Conservation (phyloP, 2,888 invertebrate genomes). For the Rhagophthalmus giganteus region DNA sequence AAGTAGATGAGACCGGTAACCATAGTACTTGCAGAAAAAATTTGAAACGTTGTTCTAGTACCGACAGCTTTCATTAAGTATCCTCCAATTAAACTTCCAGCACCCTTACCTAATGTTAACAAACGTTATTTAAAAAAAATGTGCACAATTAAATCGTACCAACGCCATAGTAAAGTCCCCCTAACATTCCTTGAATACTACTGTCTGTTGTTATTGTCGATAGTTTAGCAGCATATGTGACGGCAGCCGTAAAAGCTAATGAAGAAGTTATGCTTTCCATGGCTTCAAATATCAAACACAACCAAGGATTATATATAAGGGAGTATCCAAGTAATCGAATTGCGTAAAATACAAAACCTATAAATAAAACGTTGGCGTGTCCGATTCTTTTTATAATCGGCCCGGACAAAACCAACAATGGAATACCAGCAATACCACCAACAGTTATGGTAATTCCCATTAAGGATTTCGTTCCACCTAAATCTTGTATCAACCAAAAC, state of each 20-base stretch:
- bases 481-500: conserved; percentile 78
- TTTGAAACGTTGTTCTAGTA: conserved; percentile 71
- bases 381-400: conserved; percentile 73
- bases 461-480: conserved; percentile 72
- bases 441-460: conserved; percentile 83
- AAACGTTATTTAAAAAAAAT: neutral
- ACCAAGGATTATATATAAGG: conserved; percentile 75
- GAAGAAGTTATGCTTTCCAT: conserved; percentile 77
- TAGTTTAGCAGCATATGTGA: conserved; percentile 74
- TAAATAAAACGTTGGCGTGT: conserved; percentile 75
- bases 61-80: conserved; percentile 74
- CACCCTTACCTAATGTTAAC: conserved; percentile 66
- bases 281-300: conserved; percentile 74
- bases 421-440: conserved; percentile 75
- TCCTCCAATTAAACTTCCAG: conserved; percentile 75
- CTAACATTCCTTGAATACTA: conserved; percentile 74
- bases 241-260: conserved; percentile 74
- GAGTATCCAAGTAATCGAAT: conserved; percentile 75
- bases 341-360: conserved; percentile 76
- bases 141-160: conserved; percentile 57
- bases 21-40: conserved; percentile 66
- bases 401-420: conserved; percentile 74
- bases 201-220: conserved; percentile 75
- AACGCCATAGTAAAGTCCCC: conserved; percentile 80
- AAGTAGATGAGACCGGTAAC: conserved; percentile 70